Evolutionary conservation across 2,113 vertebrate species (phyloP), one percentile per base, ranked within the genome.

Genomic region (Choloepus hoffmanni): DNA sequence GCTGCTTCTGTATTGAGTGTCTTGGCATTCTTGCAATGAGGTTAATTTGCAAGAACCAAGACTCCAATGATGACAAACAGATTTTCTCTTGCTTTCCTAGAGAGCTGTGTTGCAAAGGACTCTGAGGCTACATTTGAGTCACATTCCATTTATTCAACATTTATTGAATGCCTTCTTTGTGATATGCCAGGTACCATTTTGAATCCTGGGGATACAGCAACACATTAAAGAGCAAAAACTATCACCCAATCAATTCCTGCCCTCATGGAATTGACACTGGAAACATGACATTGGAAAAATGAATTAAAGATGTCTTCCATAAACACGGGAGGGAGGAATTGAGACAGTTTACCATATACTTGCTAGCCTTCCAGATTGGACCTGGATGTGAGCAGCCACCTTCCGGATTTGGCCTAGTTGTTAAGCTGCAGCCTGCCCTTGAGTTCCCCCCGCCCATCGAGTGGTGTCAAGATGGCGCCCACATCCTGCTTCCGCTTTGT

Each of bases 211-310:
- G 73, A 82, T 70, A 50, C 19, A 88, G 14, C 33, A 67, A 82
- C 33, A 91, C 43, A 85, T 5, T 48, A 50, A 89, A 85, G 26
- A 81, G n/a, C 43, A 81, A 95, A 88, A 89, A 87, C 24, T 85
- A 33, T 70, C 24, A 70, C 8, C 43, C 67, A 50, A 36, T 53
- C 43, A 48, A 6, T 67, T 24, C 11, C 50, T 95, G 48, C 63
- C 15, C 7, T 43, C 40, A 74, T 5, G 53, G 15, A 88, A 19
- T 33, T 95, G 50, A 62, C n/a, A n/a, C 3, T 85, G 58, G 30
- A 84, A 68, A 90, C 36, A 36, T 36, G 36, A 36, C 36, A 36
- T 36, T 36, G 36, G 36, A 36, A 36, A 36, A 36, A 76, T 33
- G 21, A 14, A 50, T 85, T 76, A 65, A 74, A 86, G 23, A 45